Percentiles rank a stretch among this genome's conserved stretches.
These are phyloP conservation scores for Pocillopora damicornis DNA, from an alignment of 64 coral and sea anemone genomes.

Conservation along the genomic window DNA sequence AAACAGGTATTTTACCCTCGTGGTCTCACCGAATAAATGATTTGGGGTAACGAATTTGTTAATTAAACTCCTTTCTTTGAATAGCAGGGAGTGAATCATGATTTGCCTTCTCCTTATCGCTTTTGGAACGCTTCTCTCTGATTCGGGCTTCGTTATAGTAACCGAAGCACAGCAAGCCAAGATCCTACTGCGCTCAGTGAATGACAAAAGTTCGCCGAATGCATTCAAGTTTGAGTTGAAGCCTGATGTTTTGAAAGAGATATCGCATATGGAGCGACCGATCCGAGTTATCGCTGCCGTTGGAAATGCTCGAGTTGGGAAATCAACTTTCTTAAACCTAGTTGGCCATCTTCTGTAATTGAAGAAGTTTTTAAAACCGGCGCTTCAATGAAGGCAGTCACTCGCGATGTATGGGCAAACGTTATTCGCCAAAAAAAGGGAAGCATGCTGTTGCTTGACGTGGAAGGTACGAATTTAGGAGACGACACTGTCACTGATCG, in stretches of 20 bases:
- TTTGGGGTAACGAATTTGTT: too few species aligned
- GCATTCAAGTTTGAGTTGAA: not conserved
- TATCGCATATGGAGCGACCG: constrained; percentile 33
- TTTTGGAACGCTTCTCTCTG: not conserved
- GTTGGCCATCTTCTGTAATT: not conserved
- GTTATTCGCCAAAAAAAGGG: not conserved
- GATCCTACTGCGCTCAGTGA: not conserved
- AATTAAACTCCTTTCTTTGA: too few species aligned
- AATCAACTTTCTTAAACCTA: constrained; percentile 67
- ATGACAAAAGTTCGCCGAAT: not conserved
- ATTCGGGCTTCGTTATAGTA: not conserved
- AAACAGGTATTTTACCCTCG: too few species aligned
- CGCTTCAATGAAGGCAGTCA: constrained; percentile 25
- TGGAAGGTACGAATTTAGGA: constrained; percentile 67
- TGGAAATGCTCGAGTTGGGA: constrained; percentile 76
- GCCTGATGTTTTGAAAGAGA: constrained; percentile 26
- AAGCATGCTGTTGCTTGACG: constrained; percentile 48
- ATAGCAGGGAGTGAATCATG: not conserved
- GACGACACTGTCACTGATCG: constrained; percentile 59
- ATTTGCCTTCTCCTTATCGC: not conserved
- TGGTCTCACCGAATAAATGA: too few species aligned
- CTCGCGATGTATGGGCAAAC: constrained; percentile 47
- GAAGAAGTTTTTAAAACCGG: constrained; percentile 59
- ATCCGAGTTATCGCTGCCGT: constrained; percentile 52
- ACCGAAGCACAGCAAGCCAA: not conserved